phyloP scores from a whole-genome alignment of 2,797 vertebrate species.

The Hypotaenidia philippensis region DNA sequence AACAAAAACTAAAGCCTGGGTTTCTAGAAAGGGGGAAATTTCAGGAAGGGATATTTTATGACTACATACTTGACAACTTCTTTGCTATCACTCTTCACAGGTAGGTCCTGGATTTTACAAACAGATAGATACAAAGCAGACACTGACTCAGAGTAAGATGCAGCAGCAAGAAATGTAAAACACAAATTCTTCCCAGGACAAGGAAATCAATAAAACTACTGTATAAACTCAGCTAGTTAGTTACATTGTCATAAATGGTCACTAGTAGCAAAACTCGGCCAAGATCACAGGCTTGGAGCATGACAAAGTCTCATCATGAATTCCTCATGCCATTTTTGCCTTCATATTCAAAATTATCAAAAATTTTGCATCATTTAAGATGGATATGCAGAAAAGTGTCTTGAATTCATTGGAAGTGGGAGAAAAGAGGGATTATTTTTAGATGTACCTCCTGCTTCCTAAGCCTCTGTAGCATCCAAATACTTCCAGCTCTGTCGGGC shows the following conservation, averaged over 20 bases:
- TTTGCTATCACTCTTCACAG: neutral
- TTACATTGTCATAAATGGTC: neutral
- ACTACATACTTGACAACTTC: neutral
- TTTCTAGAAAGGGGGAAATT: neutral
- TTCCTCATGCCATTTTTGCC: neutral
- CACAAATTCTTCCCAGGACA: neutral
- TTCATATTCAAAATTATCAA: neutral
- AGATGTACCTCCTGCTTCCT: accelerated
- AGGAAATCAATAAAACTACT: neutral
- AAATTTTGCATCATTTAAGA: neutral
- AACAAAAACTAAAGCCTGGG: neutral
- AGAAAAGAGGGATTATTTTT: neutral
- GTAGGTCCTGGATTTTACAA: neutral
- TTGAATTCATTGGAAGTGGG: neutral
- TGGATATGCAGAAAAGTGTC: neutral
- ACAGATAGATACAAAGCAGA: neutral
- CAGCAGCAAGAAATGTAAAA: neutral
- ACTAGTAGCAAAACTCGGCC: neutral
- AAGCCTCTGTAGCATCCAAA: neutral
- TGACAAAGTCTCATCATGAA: neutral
- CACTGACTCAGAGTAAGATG: neutral
- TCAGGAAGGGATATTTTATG: neutral
- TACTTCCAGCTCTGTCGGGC: neutral
- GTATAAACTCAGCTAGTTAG: neutral
- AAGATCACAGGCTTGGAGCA: neutral